Conservation (phyloP, 2,113 vertebrate genomes). For the Oplegnathus fasciatus region DNA sequence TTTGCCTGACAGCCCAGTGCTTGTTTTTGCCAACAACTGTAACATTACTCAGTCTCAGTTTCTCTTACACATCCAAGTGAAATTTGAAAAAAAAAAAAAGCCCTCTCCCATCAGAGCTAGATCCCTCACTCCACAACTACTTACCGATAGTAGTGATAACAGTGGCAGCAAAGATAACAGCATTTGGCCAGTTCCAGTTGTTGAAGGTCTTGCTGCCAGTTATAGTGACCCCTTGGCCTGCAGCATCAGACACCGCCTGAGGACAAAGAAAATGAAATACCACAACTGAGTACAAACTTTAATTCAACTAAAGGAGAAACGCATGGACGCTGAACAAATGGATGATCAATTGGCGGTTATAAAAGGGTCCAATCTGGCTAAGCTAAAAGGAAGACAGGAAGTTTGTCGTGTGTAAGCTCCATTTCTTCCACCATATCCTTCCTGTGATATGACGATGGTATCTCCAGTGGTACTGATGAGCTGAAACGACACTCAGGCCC, state of each 20-base stretch:
- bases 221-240: constrained; percentile 95
- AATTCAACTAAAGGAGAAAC: not conserved
- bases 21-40: not conserved
- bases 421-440: constrained; percentile 72
- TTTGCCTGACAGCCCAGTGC: not conserved
- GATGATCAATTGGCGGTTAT: not conserved
- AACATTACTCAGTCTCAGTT: not conserved
- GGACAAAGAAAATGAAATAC: constrained; percentile 18
- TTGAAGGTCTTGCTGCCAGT: constrained; percentile 95
- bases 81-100: not conserved
- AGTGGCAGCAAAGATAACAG: constrained; percentile 97
- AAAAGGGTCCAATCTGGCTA: not conserved
- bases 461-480: constrained; percentile 60
- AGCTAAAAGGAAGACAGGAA: constrained; percentile 32
- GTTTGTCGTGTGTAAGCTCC: constrained; percentile 23
- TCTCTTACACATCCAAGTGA: not conserved
- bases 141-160: constrained; percentile 98
- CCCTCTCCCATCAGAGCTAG: not conserved
- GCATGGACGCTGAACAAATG: not conserved
- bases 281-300: not conserved
- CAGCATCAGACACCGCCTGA: constrained; percentile 93
- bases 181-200: constrained; percentile 99
- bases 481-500: constrained; percentile 49
- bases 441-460: constrained; percentile 63
- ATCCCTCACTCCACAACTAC: constrained; percentile 22